These are phyloP conservation scores for Panthera uncia DNA, from an alignment of 2,113 vertebrate genomes.

Conservation along the genomic window DNA sequence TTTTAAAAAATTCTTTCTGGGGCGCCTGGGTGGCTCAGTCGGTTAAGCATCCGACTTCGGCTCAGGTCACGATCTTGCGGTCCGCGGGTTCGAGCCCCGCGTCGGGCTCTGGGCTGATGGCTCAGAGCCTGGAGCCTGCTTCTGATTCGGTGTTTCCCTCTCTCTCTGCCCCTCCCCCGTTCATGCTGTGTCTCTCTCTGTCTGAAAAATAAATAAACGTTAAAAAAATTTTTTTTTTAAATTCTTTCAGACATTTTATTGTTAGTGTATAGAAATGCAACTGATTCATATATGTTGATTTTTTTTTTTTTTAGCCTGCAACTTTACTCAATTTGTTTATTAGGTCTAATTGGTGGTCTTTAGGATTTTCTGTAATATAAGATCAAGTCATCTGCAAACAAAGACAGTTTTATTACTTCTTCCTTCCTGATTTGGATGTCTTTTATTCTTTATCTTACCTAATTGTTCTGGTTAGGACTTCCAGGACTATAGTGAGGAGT, in stretches of 20 bases:
- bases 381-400: neutral
- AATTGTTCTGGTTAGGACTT: neutral
- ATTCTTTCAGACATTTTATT: neutral
- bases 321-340: neutral
- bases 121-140: too few species aligned
- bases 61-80: too few species aligned
- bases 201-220: too few species aligned
- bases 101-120: too few species aligned
- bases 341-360: neutral
- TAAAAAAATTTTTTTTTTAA: neutral
- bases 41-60: too few species aligned
- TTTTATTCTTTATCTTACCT: neutral
- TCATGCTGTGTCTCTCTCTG: too few species aligned
- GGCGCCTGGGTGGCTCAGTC: too few species aligned
- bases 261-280: neutral
- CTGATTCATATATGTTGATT: neutral
- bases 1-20: neutral
- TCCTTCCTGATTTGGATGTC: too few species aligned
- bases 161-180: too few species aligned
- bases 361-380: neutral
- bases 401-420: too few species aligned
- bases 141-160: too few species aligned
- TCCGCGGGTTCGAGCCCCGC: too few species aligned
- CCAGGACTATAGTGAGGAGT: neutral
- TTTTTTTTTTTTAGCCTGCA: neutral